Evolutionary conservation across 2,797 vertebrate species (phyloP), one percentile per base, ranked within the genome.

Genomic region (Intellagama lesueurii): DNA sequence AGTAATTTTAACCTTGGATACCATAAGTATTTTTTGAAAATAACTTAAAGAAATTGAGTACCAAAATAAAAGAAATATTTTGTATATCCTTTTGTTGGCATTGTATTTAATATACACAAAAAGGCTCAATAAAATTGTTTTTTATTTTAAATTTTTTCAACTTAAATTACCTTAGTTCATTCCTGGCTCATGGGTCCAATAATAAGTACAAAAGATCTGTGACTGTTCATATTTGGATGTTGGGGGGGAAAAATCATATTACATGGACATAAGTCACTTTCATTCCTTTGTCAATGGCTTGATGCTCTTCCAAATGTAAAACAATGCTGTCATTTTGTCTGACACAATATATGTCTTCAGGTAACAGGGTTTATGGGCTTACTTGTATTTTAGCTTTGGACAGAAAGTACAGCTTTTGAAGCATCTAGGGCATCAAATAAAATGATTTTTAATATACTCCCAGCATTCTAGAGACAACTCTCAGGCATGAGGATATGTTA

Each of bases 391-490:
- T 72, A 78, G 64, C 70, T 88, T 86, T 86, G 35, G 83, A 77
- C 35, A 88, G 35, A 82, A 7, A 30, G 56, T 68, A 86, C 52
- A 83, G 66, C 3, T 64, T 90, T 56, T 87, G 49, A 83, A 89
- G 70, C 14, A 52, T 69, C 19, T n/a, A 0, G 1, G 77, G 14
- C 66, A 28, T 88, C 56, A 56, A 91, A 90, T 91, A 87, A 85
- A 93, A 91, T 0, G 30, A 5, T 85, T 85, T 86, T 92, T 90
- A n/a, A 92, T 90, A 82, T 7, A 81, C 90, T 88, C 22, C 87
- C 6, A 35, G 66, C 1, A 80, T 69, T 89, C 75, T n/a, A 80
- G 66, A 91, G 91, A 90, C 85, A 30, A 0, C 0, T 90, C 1
- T 30, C 66, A 88, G 64, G 81, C 35, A 92, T 22, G 35, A 35